phyloP scores from a whole-genome alignment of 53 echinoderm and acorn worm genomes.

The Actinopyga echinites region DNA sequence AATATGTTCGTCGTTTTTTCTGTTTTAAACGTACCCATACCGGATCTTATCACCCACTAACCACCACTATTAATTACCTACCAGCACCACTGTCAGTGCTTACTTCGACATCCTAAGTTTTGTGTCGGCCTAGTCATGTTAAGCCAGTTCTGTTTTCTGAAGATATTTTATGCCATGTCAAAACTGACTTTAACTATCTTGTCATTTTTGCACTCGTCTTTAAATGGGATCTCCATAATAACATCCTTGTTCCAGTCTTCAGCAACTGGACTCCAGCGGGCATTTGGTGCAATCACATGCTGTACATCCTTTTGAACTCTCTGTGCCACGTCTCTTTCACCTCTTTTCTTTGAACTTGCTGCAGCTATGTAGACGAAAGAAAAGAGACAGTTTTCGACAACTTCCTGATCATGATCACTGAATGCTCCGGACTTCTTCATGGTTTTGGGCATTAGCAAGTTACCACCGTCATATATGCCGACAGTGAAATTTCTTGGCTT shows the following conservation, averaged over 20 bases:
- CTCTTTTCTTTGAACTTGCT: not conserved
- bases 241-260: not conserved
- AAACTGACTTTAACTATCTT: conserved; percentile 3
- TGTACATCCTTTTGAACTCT: conserved; percentile 7
- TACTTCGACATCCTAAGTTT: too few species aligned
- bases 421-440: not conserved
- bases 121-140: too few species aligned
- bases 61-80: too few species aligned
- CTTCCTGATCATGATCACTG: not conserved
- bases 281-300: not conserved
- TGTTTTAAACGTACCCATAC: too few species aligned
- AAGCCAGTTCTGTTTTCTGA: too few species aligned
- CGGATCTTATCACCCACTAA: too few species aligned
- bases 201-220: not conserved
- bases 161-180: conserved; percentile 5
- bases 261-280: not conserved
- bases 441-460: not conserved
- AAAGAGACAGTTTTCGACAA: conserved; percentile 20
- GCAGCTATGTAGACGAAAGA: not conserved
- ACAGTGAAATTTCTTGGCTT: not conserved
- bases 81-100: too few species aligned
- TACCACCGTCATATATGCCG: not conserved
- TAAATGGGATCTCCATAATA: conserved; percentile 1
- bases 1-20: too few species aligned
- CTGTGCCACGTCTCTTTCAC: not conserved